Evolutionary conservation across 2,113 vertebrate species (phyloP), one percentile per base, ranked within the genome.

Genomic region (Gallinago media): DNA sequence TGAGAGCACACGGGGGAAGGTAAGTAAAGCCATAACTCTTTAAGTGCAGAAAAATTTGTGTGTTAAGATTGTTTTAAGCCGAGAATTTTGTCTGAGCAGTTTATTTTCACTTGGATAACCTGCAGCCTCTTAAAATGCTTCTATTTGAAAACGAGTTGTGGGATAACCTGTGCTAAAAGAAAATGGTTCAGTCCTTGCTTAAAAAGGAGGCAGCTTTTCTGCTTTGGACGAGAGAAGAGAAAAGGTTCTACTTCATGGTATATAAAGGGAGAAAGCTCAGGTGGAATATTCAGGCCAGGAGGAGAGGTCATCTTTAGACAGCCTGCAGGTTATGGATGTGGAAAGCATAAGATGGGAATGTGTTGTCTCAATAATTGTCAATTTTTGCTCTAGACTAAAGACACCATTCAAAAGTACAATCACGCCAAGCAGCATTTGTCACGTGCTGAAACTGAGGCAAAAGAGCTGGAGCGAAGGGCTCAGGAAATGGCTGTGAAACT

Each of bases 381-480:
- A 7, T 75, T 97, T 95, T 23, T 95, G 85, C 85, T 94, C 49
- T 50, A 99, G 99, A 97, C 98, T 85, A 98, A 98, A 92, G 97
- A 97, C 74, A 92, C 92, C 9, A 22, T 98, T 63, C 97, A 98
- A 40, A 98, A 96, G 66, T 98, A 98, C 82, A 92, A 52, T 31
- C 89, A 85, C 75, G 96, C 98, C 68, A 98, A 98, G 50, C 96
- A 91, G 66, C 96, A 59, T 29, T 94, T 98, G 90, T 92, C 96
- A 84, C 87, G 71, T 68, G 95, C 97, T 1, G 97, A 99, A 58
- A 92, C 95, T 21, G 98, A 99, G 47, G 98, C 98, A 34, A 94
- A 98, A 75, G 98, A 98, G 79, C 95, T 99, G 68, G 98, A 99
- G 94, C 85, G 47, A 63, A 97, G 98, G 93, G 98, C 98, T 82